phyloP scores from a whole-genome alignment of 30 jellyfish, hydroid and myxozoan species.

The Hydractinia echinata region DNA sequence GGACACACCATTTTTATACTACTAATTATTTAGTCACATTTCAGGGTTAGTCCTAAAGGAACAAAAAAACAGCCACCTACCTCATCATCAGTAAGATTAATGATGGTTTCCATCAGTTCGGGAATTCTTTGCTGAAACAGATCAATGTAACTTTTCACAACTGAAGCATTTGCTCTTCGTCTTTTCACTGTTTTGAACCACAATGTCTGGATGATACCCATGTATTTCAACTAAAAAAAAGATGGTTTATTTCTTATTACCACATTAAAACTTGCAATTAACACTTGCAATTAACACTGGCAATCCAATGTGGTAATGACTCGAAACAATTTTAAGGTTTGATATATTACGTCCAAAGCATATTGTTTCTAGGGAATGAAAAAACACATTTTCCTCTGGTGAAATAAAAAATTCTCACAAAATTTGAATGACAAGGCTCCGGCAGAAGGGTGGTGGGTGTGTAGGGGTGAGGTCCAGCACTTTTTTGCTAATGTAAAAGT shows the following conservation, averaged over 20 bases:
- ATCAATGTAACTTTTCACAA: constrained; percentile 84
- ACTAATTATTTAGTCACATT: neutral
- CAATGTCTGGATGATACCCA: constrained; percentile 66
- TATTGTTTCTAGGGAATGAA: neutral
- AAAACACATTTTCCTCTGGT: no score
- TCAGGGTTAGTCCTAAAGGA: neutral
- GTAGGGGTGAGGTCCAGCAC: no score
- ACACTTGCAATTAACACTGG: no score
- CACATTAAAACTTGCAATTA: no score
- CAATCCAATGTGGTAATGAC: no score
- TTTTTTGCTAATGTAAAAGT: no score
- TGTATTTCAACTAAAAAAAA: constrained; percentile 51
- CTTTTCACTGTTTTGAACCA: constrained; percentile 89
- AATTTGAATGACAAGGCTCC: no score
- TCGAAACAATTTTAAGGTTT: no score
- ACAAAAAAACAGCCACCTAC: constrained; percentile 29
- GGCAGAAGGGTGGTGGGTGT: no score
- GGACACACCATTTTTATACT: neutral
- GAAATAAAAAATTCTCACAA: no score
- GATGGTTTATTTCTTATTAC: neutral
- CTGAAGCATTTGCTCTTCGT: constrained; percentile 83
- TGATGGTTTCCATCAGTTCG: constrained; percentile 83
- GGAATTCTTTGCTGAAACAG: constrained; percentile 74
- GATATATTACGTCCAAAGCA: no score
- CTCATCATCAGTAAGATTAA: constrained; percentile 76